Evolutionary conservation across 2,888 invertebrate species (phyloP), one percentile per base, ranked within the genome.

Genomic region (Pocota personata): DNA sequence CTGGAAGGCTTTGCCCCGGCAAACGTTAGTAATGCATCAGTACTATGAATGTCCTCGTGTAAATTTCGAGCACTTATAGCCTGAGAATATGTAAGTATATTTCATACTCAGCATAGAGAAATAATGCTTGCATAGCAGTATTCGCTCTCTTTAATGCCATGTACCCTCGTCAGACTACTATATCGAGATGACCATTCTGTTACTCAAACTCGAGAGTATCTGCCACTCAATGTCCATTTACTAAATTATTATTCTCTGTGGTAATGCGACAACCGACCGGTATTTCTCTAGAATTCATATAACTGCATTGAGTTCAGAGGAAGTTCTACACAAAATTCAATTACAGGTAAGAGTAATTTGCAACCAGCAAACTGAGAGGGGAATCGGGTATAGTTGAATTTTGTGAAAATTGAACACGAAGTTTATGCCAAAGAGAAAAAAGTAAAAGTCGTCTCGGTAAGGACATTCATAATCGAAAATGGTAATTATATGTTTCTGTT

Each of bases 201-300:
- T 43, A 35, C 71, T 60, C 30, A n/a, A 16, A 58, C 46, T 64
- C 66, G 64, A 76, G 76, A 71, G 57, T 60, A 76, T 76, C 71
- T 82, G 86, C 82, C 86, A 86, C 86, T 86, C 86, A 86, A 86
- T 86, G 86, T 86, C 86, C 86, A 86, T 86, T 86, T 86, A 82
- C 58, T 72, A 82, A 86, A 86, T 86, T 86, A 86, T 86, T 82
- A 86, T 86, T 86, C 86, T 82, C 82, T 86, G 82, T 69, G 72
- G 76, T 86, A 86, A 86, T 86, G 82, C 86, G 86, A 86, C 86
- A 86, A 62, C 66, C 71, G 52, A 30, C 16, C 14, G 16, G 46
- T 48, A 21, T 46, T 32, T 50, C 66, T 48, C 57, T 16, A 19
- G 46, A 71, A 35, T 64, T 43, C 64, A 57, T 77, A 72, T 37